phyloP scores from a whole-genome alignment of 2,113 vertebrate species.

The Stomatorhinus ivindoensis region DNA sequence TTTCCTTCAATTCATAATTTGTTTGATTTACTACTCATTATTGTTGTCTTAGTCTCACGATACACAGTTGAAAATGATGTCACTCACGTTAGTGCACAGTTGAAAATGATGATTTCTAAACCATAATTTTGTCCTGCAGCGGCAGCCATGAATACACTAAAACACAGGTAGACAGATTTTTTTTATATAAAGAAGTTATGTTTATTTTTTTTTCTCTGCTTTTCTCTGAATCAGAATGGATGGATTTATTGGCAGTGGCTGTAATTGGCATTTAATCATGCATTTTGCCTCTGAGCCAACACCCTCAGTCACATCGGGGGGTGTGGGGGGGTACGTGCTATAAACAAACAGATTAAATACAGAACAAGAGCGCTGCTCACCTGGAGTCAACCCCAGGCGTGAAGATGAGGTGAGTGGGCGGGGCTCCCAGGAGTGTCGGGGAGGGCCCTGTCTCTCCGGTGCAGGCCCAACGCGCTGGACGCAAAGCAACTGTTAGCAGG shows the following conservation, averaged over 20 bases:
- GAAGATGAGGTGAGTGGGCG: not conserved
- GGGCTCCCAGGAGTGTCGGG: constrained; percentile 23
- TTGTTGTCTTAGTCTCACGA: not conserved
- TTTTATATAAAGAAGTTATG: not conserved
- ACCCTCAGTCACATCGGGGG: not conserved
- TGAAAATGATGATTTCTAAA: not conserved
- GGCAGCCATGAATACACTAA: not conserved
- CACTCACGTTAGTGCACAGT: not conserved
- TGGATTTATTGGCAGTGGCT: constrained; percentile 1
- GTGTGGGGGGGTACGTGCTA: not conserved
- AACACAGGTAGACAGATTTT: not conserved
- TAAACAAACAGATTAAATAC: not conserved
- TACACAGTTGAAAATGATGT: not conserved
- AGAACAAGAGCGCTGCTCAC: constrained; percentile 1
- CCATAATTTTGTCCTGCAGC: not conserved
- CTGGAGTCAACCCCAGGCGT: not conserved
- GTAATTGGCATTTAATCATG: not conserved
- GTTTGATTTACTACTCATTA: not conserved
- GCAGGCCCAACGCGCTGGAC: constrained; percentile 41
- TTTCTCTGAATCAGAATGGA: not conserved
- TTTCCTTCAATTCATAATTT: not conserved
- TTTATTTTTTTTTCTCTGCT: not conserved
- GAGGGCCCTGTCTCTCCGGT: constrained; percentile 13
- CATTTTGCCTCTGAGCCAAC: not conserved
- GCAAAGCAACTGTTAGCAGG: constrained; percentile 47